A percentile compares a stretch with the other conserved stretches of the same genome.
These are phyloP conservation scores for Philotrypesis tridentata DNA, from an alignment of 1,140 invertebrate genomes.

Conservation along the genomic window DNA sequence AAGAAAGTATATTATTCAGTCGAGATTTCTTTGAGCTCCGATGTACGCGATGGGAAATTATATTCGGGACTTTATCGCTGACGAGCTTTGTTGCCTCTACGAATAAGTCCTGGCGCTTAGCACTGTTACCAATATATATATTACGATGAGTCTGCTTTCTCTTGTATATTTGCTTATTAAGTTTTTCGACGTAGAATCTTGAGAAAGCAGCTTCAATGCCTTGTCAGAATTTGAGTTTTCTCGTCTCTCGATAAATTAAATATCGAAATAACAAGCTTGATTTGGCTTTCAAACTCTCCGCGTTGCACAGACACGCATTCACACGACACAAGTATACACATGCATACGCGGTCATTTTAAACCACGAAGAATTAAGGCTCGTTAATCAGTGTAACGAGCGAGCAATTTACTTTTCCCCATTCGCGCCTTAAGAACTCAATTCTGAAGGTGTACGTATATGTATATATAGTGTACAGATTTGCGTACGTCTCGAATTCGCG, in stretches of 20 bases:
- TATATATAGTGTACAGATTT: not conserved
- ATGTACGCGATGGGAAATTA: not conserved
- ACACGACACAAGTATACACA: not conserved
- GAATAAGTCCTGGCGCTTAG: not conserved
- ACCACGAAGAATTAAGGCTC: not conserved
- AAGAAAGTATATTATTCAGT: not conserved
- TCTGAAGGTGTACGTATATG: not conserved
- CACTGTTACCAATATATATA: not conserved
- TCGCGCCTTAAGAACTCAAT: not conserved
- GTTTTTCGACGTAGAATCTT: too few relatives aligned
- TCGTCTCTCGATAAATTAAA: too few relatives aligned
- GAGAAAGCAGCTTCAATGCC: too few relatives aligned
- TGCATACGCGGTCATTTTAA: not conserved
- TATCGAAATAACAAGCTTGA: not conserved
- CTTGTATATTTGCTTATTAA: not conserved
- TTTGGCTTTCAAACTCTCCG: not conserved
- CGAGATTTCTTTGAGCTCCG: not conserved
- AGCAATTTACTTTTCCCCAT: conserved; percentile 32
- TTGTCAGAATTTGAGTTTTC: too few relatives aligned
- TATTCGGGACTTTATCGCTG: not conserved
- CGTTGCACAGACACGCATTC: not conserved
- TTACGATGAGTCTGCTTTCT: not conserved
- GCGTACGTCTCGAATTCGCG: not conserved
- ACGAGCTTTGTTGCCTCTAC: not conserved
- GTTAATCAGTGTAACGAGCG: conserved; percentile 31